Conservation (phyloP, 2,797 vertebrate genomes). For the Gallinago nigripennis region DNA sequence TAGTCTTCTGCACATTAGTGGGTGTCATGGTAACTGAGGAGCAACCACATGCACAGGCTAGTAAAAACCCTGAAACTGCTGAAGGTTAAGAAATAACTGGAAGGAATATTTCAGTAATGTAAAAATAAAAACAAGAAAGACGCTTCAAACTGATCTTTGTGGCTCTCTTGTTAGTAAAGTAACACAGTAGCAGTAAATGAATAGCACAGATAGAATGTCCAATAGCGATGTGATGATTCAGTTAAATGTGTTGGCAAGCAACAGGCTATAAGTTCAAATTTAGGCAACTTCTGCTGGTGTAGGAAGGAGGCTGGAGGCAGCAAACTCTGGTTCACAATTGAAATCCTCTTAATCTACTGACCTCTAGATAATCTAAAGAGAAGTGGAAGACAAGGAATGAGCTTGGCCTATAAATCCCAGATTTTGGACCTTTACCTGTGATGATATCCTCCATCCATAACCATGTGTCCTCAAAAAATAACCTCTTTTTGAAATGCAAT, state of each 20-base stretch:
- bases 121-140: background rate
- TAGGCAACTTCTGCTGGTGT: background rate
- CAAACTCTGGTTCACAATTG: background rate
- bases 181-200: background rate
- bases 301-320: background rate
- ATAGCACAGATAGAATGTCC: background rate
- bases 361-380: background rate
- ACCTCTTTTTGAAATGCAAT: background rate
- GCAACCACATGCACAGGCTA: background rate
- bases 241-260: background rate
- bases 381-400: background rate
- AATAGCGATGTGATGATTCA: background rate
- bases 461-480: background rate
- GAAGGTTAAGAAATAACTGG: slow-evolving; percentile 10
- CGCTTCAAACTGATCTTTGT: background rate
- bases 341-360: background rate
- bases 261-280: background rate
- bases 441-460: background rate
- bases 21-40: slow-evolving; percentile 38
- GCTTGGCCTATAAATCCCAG: background rate
- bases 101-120: background rate
- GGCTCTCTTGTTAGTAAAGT: background rate
- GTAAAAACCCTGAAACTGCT: background rate
- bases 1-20: background rate
- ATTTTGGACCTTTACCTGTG: background rate